Base-by-base conservation (phyloP, 2,113 vertebrate species). In the Emberiza fucata region DNA sequence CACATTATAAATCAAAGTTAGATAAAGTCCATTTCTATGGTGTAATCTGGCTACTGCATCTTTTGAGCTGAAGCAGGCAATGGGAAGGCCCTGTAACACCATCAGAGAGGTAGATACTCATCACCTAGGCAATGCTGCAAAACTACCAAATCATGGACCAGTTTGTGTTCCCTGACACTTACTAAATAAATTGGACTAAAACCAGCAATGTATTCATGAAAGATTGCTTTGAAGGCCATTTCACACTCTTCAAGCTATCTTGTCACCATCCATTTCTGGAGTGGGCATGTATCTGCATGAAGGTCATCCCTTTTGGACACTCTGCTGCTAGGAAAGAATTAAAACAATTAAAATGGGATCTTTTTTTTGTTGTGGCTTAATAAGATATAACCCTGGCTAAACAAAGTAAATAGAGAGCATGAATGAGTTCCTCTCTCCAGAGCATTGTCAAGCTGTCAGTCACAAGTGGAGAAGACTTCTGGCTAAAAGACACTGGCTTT, bases 171-270 rank as follows among this genome's bases (percentile, higher is more conserved):
- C 60, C 57, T 85, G 50, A 70, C n/a, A 31, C 54, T 85, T 64
- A 35, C 54, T 95, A 60, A 83, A 80, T 88, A 86, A 73, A 93
- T 73, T 70, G 51, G 66, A 77, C 81, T 95, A 54, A 95, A 95
- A 5, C 35, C 63, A 93, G 63, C 33, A 86, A 59, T 39, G 45
- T 72, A 89, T 82, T 88, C 9, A 73, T 51, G 44, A 65, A 87
- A 88, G 78, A 59, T 29, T 60, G 50, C 54, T 77, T 5, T 45
- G 76, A 94, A 86, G 64, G 66, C 76, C 71, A 80, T 66, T 95
- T 90, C 90, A 72, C 66, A 93, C 71, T 71, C 85, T 31, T 85
- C 0, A 1, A 84, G 60, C 83, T 88, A 71, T 78, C 84, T 68
- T 25, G 3, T 78, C 63, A 72, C 84, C 70, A 84, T 91, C 66